Evolutionary conservation across 2,113 vertebrate species (phyloP).

Genomic region (Catharus bicknelli): DNA sequence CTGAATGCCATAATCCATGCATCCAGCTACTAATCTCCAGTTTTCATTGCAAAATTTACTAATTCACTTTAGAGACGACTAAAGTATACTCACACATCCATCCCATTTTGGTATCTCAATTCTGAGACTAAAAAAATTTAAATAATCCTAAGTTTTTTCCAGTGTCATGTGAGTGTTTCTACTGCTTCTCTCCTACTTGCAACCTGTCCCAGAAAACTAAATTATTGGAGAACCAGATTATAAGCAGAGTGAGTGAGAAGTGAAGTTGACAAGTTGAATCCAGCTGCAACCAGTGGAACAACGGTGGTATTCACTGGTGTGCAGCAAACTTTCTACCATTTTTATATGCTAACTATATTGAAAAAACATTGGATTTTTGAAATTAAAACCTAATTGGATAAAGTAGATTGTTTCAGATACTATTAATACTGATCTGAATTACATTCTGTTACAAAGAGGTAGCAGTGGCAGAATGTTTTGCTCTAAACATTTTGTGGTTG

Average conservation of each 20-base stretch:
- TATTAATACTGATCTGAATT: not conserved
- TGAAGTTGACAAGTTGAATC: not conserved
- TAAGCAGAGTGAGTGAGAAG: not conserved
- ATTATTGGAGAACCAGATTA: conserved; percentile 38
- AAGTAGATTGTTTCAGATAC: not conserved
- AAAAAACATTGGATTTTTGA: not conserved
- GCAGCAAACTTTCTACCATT: not conserved
- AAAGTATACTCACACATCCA: not conserved
- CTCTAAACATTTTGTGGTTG: rapidly evolving
- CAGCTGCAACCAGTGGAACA: not conserved
- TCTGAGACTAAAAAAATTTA: not conserved
- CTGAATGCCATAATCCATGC: not conserved
- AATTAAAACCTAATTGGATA: not conserved
- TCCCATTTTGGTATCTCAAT: not conserved
- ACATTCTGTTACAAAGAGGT: not conserved
- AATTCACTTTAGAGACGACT: not conserved
- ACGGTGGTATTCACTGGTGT: not conserved
- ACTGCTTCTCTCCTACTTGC: not conserved
- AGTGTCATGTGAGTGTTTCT: not conserved
- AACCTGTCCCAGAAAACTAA: not conserved
- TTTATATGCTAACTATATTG: not conserved
- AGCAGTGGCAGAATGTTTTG: not conserved
- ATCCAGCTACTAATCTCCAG: not conserved
- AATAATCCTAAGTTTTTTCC: not conserved
- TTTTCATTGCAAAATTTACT: not conserved